Evolutionary conservation across 2,113 vertebrate species (phyloP).

Genomic region (Rhinogobius similis): DNA sequence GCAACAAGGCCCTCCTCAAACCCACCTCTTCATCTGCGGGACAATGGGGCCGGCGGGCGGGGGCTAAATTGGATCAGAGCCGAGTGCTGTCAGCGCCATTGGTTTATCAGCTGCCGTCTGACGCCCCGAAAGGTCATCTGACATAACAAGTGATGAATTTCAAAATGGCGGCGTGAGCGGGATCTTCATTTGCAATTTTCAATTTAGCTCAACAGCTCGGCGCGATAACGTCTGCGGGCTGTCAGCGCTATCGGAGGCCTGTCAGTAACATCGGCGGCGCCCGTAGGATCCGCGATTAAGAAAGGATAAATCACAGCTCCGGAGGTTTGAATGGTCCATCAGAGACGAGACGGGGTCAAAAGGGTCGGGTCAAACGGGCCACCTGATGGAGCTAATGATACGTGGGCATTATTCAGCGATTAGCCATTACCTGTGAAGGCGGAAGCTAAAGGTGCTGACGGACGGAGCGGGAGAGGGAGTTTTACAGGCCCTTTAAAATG

Average conservation of each 20-base stretch:
- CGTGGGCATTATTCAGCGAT: neutral
- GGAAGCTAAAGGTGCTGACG: neutral
- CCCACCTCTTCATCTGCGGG: slow-evolving; percentile 98
- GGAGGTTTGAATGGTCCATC: slow-evolving; percentile 6
- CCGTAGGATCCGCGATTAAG: slow-evolving; percentile 40
- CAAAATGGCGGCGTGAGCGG: slow-evolving; percentile 49
- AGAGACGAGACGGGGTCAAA: slow-evolving; percentile 6
- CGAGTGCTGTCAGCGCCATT: slow-evolving; percentile 61
- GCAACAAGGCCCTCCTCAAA: slow-evolving; percentile 85
- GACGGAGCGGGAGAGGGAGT: too few relatives aligned
- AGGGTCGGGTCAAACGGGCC: slow-evolving; percentile 14
- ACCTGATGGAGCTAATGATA: slow-evolving; percentile 11
- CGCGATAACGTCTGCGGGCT: slow-evolving; percentile 68
- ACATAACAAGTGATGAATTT: slow-evolving; percentile 72
- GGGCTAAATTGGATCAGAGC: slow-evolving; percentile 67
- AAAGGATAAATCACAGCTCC: slow-evolving; percentile 11
- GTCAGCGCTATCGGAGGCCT: slow-evolving; percentile 65
- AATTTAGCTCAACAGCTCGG: slow-evolving; percentile 57
- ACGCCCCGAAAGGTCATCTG: slow-evolving; percentile 72
- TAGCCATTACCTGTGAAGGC: too few relatives aligned
- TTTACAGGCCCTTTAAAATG: too few relatives aligned
- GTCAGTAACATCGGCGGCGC: slow-evolving; percentile 63
- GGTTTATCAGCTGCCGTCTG: slow-evolving; percentile 68
- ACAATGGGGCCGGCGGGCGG: slow-evolving; percentile 86
- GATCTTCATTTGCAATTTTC: slow-evolving; percentile 77